phyloP scores from a whole-genome alignment of 2,797 vertebrate genomes.

The Novumbra hubbsi region DNA sequence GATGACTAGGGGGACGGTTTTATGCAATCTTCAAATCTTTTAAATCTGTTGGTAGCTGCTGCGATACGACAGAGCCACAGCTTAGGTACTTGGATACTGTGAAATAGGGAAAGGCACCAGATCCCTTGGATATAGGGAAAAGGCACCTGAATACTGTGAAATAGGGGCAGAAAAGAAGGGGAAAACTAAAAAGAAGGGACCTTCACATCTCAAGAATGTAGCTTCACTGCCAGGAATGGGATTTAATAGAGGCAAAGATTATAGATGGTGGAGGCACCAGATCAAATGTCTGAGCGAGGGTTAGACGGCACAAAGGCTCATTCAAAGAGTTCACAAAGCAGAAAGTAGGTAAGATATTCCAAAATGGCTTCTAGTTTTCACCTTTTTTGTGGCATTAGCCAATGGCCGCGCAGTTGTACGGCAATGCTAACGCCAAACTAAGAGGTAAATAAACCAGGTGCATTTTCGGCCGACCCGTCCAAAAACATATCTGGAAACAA shows the following conservation, averaged over 20 bases:
- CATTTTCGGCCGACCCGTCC: not conserved
- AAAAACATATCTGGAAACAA: too few relatives aligned
- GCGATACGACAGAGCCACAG: too few relatives aligned
- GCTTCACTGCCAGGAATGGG: conserved; percentile 11
- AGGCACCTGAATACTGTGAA: too few relatives aligned
- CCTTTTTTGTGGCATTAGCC: not conserved
- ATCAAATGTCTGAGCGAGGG: conserved; percentile 30
- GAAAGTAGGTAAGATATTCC: conserved; percentile 9
- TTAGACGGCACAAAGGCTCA: conserved; percentile 46
- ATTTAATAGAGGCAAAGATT: conserved; percentile 30
- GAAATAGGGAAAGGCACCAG: too few relatives aligned
- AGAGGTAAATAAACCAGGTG: not conserved
- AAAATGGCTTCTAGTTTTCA: conserved; percentile 7
- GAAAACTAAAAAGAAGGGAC: too few relatives aligned
- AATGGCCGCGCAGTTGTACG: not conserved
- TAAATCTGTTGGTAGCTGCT: too few relatives aligned
- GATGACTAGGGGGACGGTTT: too few relatives aligned
- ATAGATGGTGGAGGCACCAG: conserved; percentile 24
- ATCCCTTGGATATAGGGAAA: too few relatives aligned
- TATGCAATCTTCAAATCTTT: too few relatives aligned
- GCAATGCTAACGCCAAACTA: not conserved
- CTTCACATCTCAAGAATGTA: not conserved
- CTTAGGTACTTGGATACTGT: too few relatives aligned
- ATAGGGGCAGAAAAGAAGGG: too few relatives aligned
- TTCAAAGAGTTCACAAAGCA: conserved; percentile 41